Base-by-base conservation (phyloP, 2,888 invertebrate genomes). In the Neria commutata region DNA sequence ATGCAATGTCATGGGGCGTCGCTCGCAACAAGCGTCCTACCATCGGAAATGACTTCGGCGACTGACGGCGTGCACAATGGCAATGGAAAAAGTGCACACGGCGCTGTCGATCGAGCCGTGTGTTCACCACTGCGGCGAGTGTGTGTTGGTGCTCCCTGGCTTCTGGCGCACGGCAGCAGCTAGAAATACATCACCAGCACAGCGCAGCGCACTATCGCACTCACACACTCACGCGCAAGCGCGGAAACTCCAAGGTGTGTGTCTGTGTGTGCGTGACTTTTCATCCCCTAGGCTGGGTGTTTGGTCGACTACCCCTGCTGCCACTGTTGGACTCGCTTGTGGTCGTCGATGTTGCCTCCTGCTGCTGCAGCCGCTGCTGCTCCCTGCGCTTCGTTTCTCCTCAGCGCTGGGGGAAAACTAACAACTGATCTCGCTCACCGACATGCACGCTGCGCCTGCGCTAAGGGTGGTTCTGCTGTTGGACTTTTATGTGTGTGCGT, bases 1-100 rank as follows among this genome's bases (percentile, higher is more conserved):
- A 83, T 67, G 85, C 84, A 81, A 85, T 85, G 81, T 80, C 81
- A 76, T 86, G 79, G 77, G 76, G 78, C 78, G 79, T 75, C 72
- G 68, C 64, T 66, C 58, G 66, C 62, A 65, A 63, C 67, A 65
- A 69, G 66, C 68, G 64, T 68, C 66, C 68, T 66, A 66, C 67
- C 67, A 64, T 72, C 77, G 78, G 77, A 77, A 77, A 71, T 77
- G 78, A 77, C 77, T 77, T 78, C 71, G 74, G 70, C 72, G 73
- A 76, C 76, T 73, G 73, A 74, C 70, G 74, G 68, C 65, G 66
- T 66, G 69, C 45, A 68, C 61, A 68, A 62, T 62, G 55, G 29
- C 49, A 56, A 46, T 58, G 17, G 23, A 17, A 58, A 33, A 45
- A 54, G 51, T 48, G 48, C 45, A 64, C 69, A 70, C 70, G 70